phyloP scores from a whole-genome alignment of 2,113 vertebrate genomes.

The Pipra filicauda region DNA sequence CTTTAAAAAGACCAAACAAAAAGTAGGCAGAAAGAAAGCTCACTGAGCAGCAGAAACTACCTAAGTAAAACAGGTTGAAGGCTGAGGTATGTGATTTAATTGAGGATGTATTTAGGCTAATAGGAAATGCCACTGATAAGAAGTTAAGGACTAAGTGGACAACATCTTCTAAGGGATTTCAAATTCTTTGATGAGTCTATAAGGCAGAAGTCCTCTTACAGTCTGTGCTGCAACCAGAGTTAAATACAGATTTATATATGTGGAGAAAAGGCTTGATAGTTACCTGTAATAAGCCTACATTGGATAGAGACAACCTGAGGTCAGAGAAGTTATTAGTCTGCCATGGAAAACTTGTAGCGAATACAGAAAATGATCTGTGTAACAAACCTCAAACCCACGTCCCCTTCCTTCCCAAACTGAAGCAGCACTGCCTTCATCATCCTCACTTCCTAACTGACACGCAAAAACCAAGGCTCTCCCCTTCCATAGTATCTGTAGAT shows the following conservation, averaged over 20 bases:
- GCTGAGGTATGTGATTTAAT: conserved; percentile 39
- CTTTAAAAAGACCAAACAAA: neutral
- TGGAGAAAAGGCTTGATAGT: conserved; percentile 18
- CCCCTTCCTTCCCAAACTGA: neutral
- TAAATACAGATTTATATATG: conserved; percentile 27
- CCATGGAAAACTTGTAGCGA: neutral
- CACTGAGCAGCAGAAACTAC: neutral
- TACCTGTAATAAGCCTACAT: conserved; percentile 33
- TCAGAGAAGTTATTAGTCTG: conserved; percentile 37
- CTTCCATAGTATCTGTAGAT: neutral
- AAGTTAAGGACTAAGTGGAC: conserved; percentile 46
- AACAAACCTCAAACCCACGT: neutral
- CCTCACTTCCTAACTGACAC: neutral
- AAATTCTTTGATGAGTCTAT: conserved; percentile 12
- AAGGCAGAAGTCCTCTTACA: conserved; percentile 4
- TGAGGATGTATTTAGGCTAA: conserved; percentile 26
- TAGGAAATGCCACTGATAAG: conserved; percentile 60
- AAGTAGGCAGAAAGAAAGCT: neutral
- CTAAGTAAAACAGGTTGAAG: neutral
- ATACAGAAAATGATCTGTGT: neutral
- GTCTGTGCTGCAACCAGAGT: neutral
- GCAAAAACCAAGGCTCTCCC: neutral
- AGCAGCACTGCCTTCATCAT: neutral
- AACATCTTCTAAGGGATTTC: conserved; percentile 16
- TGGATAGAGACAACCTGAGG: conserved; percentile 19